phyloP scores from a whole-genome alignment of 2,113 vertebrate genomes.

The Perca fluviatilis region DNA sequence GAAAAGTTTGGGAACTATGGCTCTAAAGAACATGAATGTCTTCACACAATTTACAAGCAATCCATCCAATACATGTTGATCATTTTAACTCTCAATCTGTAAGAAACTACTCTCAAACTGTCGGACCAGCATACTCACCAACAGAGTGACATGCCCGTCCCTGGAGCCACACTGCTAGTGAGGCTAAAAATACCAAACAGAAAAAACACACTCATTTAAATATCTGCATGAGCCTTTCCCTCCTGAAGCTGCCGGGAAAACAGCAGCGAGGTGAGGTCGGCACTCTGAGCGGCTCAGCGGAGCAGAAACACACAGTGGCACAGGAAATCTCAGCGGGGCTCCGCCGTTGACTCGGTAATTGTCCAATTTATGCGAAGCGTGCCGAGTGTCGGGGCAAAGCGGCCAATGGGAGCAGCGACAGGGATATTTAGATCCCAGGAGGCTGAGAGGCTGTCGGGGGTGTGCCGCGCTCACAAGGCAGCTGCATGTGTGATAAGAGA shows the following conservation, averaged over 20 bases:
- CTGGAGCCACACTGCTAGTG: background rate
- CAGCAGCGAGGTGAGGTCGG: background rate
- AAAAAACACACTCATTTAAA: constrained; percentile 7
- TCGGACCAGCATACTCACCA: background rate
- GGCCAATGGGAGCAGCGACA: background rate
- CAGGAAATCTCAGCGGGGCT: constrained; percentile 5
- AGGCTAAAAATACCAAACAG: background rate
- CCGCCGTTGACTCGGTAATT: constrained; percentile 1
- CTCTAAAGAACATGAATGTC: too few species aligned
- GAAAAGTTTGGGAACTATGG: too few species aligned
- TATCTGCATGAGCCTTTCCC: background rate
- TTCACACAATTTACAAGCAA: background rate
- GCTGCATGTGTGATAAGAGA: constrained; percentile 32
- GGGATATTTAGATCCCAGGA: constrained; percentile 13
- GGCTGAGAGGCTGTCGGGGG: background rate
- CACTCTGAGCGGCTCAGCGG: background rate
- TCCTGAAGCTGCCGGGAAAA: background rate
- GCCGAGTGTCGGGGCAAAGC: background rate
- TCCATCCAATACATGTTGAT: background rate
- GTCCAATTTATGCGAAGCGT: constrained; percentile 23
- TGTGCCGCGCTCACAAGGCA: background rate
- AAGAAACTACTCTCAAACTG: background rate
- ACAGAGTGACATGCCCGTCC: background rate
- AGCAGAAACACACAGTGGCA: constrained; percentile 15
- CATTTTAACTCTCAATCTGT: too few species aligned